A percentile compares a stretch with the other conserved stretches of the same genome.
phyloP scores from a whole-genome alignment of 2,113 vertebrate species.

The Aptenodytes forsteri region DNA sequence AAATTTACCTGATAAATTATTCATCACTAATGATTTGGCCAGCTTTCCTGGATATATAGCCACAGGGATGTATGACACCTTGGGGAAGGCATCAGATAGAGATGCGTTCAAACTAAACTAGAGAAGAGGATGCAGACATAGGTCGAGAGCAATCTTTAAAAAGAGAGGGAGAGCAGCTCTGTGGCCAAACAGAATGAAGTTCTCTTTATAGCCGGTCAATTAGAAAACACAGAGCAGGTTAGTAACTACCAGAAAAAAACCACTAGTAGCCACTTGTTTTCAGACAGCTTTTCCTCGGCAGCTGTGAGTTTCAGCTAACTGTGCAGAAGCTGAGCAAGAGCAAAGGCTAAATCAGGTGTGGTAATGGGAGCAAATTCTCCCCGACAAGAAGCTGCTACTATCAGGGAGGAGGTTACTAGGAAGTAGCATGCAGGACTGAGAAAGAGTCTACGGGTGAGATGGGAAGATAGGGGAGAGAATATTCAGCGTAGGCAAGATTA shows the following conservation, averaged over 20 bases:
- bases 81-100: constrained; percentile 51
- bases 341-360: constrained; percentile 48
- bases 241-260: not conserved
- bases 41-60: constrained; percentile 63
- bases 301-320: not conserved
- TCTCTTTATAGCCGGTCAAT: not conserved
- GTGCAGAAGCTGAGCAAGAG: not conserved
- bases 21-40: constrained; percentile 57
- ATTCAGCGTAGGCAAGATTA: constrained; percentile 43
- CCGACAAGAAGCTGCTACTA: not conserved
- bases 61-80: constrained; percentile 61
- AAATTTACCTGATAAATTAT: constrained; percentile 66
- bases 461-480: not conserved
- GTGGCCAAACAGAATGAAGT: not conserved
- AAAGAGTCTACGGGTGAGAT: constrained; percentile 14
- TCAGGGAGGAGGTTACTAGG: constrained; percentile 2
- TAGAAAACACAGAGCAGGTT: not conserved
- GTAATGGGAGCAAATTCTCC: constrained; percentile 16
- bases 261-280: not conserved
- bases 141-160: not conserved
- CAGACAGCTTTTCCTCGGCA: not conserved
- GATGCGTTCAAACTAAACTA: constrained; percentile 31
- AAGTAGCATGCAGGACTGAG: not conserved
- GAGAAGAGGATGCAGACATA: not conserved
- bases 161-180: not conserved